Evolutionary conservation across 2,888 invertebrate species (phyloP), one percentile per base, ranked within the genome.

Genomic region (Falcaria lacertinaria): DNA sequence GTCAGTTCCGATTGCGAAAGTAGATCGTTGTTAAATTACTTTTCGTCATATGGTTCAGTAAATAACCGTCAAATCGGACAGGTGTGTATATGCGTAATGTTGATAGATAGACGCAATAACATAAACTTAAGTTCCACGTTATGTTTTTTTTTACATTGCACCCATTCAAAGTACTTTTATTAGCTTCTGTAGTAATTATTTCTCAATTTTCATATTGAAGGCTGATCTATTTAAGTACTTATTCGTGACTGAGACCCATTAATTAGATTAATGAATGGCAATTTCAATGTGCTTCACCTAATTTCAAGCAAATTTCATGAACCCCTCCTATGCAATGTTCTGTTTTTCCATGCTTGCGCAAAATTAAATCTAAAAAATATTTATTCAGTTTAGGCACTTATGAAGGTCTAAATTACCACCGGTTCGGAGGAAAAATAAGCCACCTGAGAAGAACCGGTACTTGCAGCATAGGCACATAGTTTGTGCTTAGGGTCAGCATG

Each of bases 1-100:
- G 80, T 82, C 74, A 73, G 78, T 69, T 66, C 58, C 66, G 57
- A 78, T 86, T 85, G 69, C 74, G 77, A 82, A 83, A 85, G 69
- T 75, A 75, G 80, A 77, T 76, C 79, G 69, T 66, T 69, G 69
- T 65, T 73, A 75, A 82, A 82, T 84, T 81, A 76, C 72, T 80
- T 85, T 84, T 86, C 84, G 78, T 80, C 80, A 83, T 77, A 74
- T 76, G 64, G 65, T 72, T 72, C 70, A 57, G 60, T 63, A 64
- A 75, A 80, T 72, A 71, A 67, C 67, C 56, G 60, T 61, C 59
- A 62, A 61, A 74, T 67, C 69, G 69, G 74, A 68, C 69, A 64
- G 64, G 69, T 66, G 59, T 60, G 58, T 63, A n/a, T 68, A 64
- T 60, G 57, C 45, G 56, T 60, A 55, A 41, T 45, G 48, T 52